A percentile compares a stretch with the other conserved stretches of the same genome.
Evolutionary conservation across 1,140 invertebrate genomes (phyloP).

Genomic region (Ostrea denselamellosa): DNA sequence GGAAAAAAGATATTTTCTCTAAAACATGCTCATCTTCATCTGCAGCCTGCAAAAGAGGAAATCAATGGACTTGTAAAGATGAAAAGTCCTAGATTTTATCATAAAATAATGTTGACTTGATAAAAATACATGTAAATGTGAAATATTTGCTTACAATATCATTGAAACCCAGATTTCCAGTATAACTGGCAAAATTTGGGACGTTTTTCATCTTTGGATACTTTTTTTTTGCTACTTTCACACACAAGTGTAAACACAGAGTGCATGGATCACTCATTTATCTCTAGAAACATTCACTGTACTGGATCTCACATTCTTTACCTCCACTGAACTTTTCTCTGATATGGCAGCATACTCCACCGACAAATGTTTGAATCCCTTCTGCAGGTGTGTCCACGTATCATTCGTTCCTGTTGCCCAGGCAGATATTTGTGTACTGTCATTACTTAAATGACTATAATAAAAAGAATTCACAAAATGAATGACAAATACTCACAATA

Average conservation of each 20-base stretch:
- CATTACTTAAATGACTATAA: conserved; percentile 73
- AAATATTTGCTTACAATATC: too few species aligned
- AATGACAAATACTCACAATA: background rate
- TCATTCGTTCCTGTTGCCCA: conserved; percentile 84
- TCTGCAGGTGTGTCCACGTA: conserved; percentile 83
- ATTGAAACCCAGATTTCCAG: too few species aligned
- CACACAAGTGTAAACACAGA: too few species aligned
- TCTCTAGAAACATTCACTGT: too few species aligned
- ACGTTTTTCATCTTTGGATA: too few species aligned
- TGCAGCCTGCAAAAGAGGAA: conserved; percentile 77
- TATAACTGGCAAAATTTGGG: background rate
- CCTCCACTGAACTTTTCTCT: conserved; percentile 75
- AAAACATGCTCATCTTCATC: conserved; percentile 83
- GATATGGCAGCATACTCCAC: conserved; percentile 79
- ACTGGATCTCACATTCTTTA: conserved; percentile 57
- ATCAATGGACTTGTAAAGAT: background rate
- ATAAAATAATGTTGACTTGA: background rate
- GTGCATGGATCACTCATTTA: too few species aligned
- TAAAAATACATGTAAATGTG: too few species aligned
- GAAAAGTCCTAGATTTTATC: background rate
- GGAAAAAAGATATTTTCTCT: conserved; percentile 83
- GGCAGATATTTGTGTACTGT: conserved; percentile 77
- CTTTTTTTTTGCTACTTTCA: too few species aligned
- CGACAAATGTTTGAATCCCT: conserved; percentile 83
- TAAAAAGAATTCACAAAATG: background rate